Evolutionary conservation across 2,113 vertebrate species (phyloP), one percentile per base, ranked within the genome.

Genomic region (Onychostruthus taczanowskii): DNA sequence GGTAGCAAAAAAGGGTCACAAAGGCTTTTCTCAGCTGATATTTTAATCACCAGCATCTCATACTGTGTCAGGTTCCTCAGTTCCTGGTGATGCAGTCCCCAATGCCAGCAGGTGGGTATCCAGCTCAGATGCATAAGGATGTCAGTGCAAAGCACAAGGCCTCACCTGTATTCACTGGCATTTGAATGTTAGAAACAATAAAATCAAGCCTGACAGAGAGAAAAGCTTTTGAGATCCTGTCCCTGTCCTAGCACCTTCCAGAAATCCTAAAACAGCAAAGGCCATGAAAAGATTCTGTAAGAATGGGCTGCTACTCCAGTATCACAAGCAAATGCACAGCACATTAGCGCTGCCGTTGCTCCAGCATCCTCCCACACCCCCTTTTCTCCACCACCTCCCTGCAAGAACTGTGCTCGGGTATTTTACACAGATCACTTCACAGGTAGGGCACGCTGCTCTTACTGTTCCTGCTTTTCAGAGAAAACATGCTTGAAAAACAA

Each of bases 371-470:
- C 67, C 64, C 83, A 92, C 63, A 73, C 7, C 33, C 73, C 39
- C 49, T 84, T 46, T 79, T 70, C 53, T 53, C 12, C n/a, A 37
- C 33, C 52, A 88, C 56, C 28, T 81, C 52, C 44, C 85, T 56
- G 61, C 77, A 89, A 39, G 39, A 44, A 41, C 53, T 21, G 18
- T 6, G 55, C 83, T 84, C 41, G 69, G 19, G 15, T 70, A 90
- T 95, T 93, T 93, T 78, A 78, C 90, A 93, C 88, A 93, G 73
- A 72, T 90, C 88, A 89, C 73, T 86, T 96, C 92, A 93, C 83
- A 90, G 95, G 73, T 87, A 90, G 86, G 87, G 61, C 86, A 63
- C 8, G 8, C 59, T 87, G 56, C 72, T 87, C 44, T 46, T 39
- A 70, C 49, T 84, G 41, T n/a, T 92, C 69, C 21, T 90, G 76